Evolutionary conservation across 2,888 invertebrate genomes (phyloP), one percentile per base, ranked within the genome.

Genomic region (Parnassius mnemosyne): DNA sequence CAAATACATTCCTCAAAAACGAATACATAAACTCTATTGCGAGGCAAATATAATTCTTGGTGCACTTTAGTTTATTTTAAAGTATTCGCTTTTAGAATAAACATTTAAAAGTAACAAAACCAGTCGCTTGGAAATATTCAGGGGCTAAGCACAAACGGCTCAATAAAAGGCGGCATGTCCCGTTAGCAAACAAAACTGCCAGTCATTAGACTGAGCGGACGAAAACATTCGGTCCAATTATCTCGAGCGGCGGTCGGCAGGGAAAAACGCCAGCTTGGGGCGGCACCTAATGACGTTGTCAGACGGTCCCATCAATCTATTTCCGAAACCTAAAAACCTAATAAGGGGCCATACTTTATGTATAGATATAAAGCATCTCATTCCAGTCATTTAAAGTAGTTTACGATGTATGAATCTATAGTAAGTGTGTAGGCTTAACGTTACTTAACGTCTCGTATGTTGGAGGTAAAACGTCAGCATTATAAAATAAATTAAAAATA

Each of bases 221-320:
- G 84, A 86, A 85, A 89, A 86, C 85, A 86, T 87, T 87, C 80
- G 80, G 79, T 82, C 83, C 89, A 89, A 89, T 89, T 89, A 88
- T 88, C 82, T 81, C 73, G 73, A 70, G 74, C 71, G 66, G 61
- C 52, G 61, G 61, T 57, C 72, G 71, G 75, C 68, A 64, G 71
- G 77, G 80, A 82, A 88, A 87, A 87, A 85, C 81, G 79, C 73
- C 74, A 72, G 78, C 70, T 73, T 78, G 76, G 79, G 75, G 77
- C 78, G 74, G 72, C 68, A 82, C 86, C 85, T 88, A 89, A 90
- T 88, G 89, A 88, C 84, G 84, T 83, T 84, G 87, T 88, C 87
- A 83, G 81, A 72, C 75, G 71, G 73, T 78, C 82, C 84, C 87
- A 89, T 89, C 87, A 87, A 87, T 89, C 89, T 87, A 86, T 79